Evolutionary conservation across 2,888 invertebrate genomes (phyloP).

Genomic region (Pediacus dermestoides): DNA sequence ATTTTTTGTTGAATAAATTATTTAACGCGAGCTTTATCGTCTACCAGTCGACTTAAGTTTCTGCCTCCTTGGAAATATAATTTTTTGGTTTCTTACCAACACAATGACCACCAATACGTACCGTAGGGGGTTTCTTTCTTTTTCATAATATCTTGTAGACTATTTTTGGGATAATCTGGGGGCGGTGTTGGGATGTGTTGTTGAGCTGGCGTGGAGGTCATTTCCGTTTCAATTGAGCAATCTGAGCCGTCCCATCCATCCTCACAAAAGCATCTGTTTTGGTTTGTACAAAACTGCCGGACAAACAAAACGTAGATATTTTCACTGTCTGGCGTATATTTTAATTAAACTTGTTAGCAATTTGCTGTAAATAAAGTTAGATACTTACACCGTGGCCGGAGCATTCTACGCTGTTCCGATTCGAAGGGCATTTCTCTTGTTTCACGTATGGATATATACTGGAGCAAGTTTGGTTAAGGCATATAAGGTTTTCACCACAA

Average conservation of each 20-base stretch:
- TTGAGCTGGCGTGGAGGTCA: constrained; percentile 56
- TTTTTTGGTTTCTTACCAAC: too few species aligned
- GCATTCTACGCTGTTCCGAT: constrained; percentile 84
- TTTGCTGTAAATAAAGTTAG: constrained; percentile 8
- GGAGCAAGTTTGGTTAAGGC: constrained; percentile 90
- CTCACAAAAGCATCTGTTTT: constrained; percentile 88
- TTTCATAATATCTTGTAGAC: constrained; percentile 65
- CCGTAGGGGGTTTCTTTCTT: constrained; percentile 93
- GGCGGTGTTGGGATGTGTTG: constrained; percentile 60
- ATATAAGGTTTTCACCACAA: constrained; percentile 89
- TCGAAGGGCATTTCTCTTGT: constrained; percentile 85
- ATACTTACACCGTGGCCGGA: constrained; percentile 90
- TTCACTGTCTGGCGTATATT: not conserved
- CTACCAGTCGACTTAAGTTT: too few species aligned
- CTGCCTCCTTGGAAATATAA: too few species aligned
- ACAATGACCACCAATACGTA: constrained; percentile 63
- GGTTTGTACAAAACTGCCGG: constrained; percentile 83
- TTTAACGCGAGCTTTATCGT: too few species aligned
- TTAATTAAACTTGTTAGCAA: too few species aligned
- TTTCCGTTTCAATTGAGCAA: constrained; percentile 74
- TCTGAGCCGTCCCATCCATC: constrained; percentile 84
- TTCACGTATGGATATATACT: constrained; percentile 81
- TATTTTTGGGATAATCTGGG: constrained; percentile 48
- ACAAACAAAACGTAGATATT: constrained; percentile 10
- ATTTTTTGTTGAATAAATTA: too few species aligned